Evolutionary conservation across 2,888 invertebrate genomes (phyloP).

Genomic region (Epistrophella euchroma): DNA sequence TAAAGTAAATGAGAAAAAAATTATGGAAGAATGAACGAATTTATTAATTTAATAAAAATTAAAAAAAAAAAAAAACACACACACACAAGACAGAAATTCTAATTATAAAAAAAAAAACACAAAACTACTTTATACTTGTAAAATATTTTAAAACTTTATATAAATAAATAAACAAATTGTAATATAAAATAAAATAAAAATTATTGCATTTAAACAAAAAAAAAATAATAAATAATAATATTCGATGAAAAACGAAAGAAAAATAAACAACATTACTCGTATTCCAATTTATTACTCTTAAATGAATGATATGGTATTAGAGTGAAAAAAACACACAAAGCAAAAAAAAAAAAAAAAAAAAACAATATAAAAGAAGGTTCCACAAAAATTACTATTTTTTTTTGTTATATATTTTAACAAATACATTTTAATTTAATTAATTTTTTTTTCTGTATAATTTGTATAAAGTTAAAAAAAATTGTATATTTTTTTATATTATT

Average conservation of each 20-base stretch:
- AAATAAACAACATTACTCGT: constrained; percentile 47
- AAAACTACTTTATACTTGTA: constrained; percentile 71
- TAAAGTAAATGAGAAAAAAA: constrained; percentile 36
- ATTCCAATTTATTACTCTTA: constrained; percentile 69
- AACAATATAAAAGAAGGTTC: constrained; percentile 42
- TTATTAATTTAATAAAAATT: constrained; percentile 72
- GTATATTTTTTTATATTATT: constrained; percentile 20
- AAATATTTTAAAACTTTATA: constrained; percentile 60
- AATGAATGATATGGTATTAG: constrained; percentile 37
- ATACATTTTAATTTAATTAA: constrained; percentile 28
- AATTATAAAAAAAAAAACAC: constrained; percentile 53
- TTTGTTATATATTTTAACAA: background rate
- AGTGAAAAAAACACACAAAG: constrained; percentile 36
- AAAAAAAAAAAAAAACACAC: constrained; percentile 37
- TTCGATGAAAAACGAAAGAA: constrained; percentile 45
- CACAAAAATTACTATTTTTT: constrained; percentile 19
- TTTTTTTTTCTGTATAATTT: constrained; percentile 72
- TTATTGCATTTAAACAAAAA: constrained; percentile 62
- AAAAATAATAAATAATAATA: constrained; percentile 28
- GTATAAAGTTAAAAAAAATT: constrained; percentile 56
- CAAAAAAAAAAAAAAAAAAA: constrained; percentile 17
- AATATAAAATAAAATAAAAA: constrained; percentile 50
- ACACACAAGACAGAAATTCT: constrained; percentile 55
- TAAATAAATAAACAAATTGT: constrained; percentile 50
- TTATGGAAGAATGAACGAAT: constrained; percentile 74